Base-by-base conservation (phyloP, 2,797 vertebrate species). In the Trachurus trachurus region DNA sequence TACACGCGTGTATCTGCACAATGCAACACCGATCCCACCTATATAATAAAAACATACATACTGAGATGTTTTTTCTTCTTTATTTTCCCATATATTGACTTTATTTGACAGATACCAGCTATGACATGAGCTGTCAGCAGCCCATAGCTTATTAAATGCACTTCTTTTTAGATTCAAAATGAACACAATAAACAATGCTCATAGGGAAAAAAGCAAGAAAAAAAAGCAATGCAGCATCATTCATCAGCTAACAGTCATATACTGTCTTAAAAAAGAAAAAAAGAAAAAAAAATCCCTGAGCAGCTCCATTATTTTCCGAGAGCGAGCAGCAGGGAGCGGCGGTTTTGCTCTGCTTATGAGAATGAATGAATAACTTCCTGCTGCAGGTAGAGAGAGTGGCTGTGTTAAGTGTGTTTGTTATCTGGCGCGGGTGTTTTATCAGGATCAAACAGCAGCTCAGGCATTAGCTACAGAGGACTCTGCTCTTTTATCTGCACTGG, bases 371-470 rank as follows among this genome's bases (percentile, higher is more conserved):
- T 92, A 92, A 92, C 89, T 92, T 93, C 91, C 90, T 89, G 79
- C 73, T 65, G 82, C 68, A 56, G 59, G 59, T 71, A 34, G 75
- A 73, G 71, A 59, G 66, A 26, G 82, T 61, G 85, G 42, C 84
- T 83, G 84, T 85, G 69, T 74, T 49, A 29, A 57, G 84, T 87
- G 76, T 73, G 66, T 81, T 65, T 86, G 80, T 91, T 93, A 92
- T 93, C 92, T 90, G 52, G 64, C 77, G 49, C 6, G 50, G 67
- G 78, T 82, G 86, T 80, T 91, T 91, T 95, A 94, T 95, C 96
- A 87, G 95, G 96, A 96, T 96, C 96, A 97, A 96, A 97, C 89
- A 95, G 87, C 84, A 81, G 76, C 83, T 56, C 26, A 9, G 78
- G 87, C 87, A 81, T 92, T 89, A 88, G 87, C 86, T 45, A 42